Base-by-base conservation (phyloP, 2,797 vertebrate genomes). In the Delichon dasypus region DNA sequence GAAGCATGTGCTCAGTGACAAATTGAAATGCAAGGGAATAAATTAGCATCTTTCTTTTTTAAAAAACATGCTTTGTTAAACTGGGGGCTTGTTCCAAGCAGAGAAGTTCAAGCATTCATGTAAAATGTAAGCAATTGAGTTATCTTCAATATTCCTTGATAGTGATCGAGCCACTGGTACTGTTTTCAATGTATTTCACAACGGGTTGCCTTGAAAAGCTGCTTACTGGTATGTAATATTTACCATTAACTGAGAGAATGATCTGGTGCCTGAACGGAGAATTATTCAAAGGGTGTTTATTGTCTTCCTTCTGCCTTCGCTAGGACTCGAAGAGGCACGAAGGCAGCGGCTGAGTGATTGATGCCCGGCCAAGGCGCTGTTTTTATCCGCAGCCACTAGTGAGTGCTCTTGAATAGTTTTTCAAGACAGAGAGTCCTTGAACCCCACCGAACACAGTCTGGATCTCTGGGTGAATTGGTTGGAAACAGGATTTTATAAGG, bases 391-490 rank as follows among this genome's bases (percentile, higher is more conserved):
- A 97, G 88, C 98, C 98, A 97, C 99, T 98, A 99, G 98, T 98
- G 98, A 98, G 98, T 98, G 98, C 98, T 99, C 98, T 98, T 99
- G 98, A 98, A 98, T 97, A 98, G 98, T 91, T 98, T 98, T 98
- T 98, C 94, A 77, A 94, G 92, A 72, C 74, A 80, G 27, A 53
- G 65, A 86, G 79, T 61, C 93, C 84, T 95, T 94, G 94, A 95
- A 82, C 88, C 90, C 66, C 89, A 25, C 71, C 60, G 93, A 96
- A 79, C 62, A 23, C 60, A 93, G 79, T 55, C 88, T 75, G 77
- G 94, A 95, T 51, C 93, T 97, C 97, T 97, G 97, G 75, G 96
- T 96, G 94, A 92, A 97, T 98, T 98, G 96, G 92, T 68, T 92
- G 53, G 76, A 90, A 95, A 92, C 89, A 78, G 95, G 93, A 97